phyloP scores from a whole-genome alignment of 2,888 invertebrate genomes.

The Dolomedes plantarius region DNA sequence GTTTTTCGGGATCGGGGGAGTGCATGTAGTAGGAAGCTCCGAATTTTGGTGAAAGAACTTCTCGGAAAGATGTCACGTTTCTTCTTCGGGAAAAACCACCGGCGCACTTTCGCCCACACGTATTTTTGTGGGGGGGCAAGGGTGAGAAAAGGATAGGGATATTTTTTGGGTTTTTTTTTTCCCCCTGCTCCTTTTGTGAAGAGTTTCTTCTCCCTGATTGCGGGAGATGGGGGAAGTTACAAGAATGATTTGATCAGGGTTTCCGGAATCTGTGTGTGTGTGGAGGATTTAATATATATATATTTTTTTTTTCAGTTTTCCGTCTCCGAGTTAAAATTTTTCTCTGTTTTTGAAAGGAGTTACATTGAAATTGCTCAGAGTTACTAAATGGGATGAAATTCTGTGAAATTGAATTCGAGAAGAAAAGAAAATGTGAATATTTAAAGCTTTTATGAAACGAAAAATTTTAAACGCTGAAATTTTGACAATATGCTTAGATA shows the following conservation, averaged over 20 bases:
- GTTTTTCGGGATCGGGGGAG: constrained; percentile 8
- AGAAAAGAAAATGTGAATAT: too few relatives aligned
- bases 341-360: too few relatives aligned
- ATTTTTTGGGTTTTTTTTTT: not conserved
- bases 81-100: not conserved
- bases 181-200: not conserved
- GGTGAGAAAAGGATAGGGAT: not conserved
- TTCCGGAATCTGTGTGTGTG: not conserved
- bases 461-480: too few relatives aligned
- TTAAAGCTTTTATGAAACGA: too few relatives aligned
- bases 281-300: not conserved
- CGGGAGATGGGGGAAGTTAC: not conserved
- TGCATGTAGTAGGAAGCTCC: not conserved
- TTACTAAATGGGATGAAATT: too few relatives aligned
- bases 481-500: too few relatives aligned
- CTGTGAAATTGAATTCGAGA: too few relatives aligned
- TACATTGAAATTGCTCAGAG: too few relatives aligned
- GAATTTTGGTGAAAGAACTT: constrained; percentile 27
- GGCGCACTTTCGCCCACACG: constrained; percentile 30
- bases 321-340: too few relatives aligned
- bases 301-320: too few relatives aligned
- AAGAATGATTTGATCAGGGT: not conserved
- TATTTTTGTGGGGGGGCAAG: not conserved
- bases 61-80: constrained; percentile 45
- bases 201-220: not conserved